A percentile compares a stretch with the other conserved stretches of the same genome.
These are phyloP conservation scores for Ptilodon capucinus DNA, from an alignment of 2,888 invertebrate species.

Conservation along the genomic window DNA sequence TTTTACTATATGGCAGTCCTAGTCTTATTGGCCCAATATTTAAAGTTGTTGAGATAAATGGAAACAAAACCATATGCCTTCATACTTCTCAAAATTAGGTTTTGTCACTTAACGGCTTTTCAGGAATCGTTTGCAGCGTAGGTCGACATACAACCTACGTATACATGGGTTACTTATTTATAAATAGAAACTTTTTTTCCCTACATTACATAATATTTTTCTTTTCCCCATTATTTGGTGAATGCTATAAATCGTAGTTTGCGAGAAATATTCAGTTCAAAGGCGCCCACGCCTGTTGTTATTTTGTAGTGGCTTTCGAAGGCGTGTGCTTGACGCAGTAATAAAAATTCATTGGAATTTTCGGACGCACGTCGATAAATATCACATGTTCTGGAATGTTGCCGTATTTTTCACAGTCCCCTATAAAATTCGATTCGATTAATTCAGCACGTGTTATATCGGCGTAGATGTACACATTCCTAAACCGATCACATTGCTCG, in stretches of 20 bases:
- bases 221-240: neutral
- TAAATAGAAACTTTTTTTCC: neutral
- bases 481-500: neutral
- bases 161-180: neutral
- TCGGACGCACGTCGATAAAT: neutral
- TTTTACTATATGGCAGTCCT: too few species aligned
- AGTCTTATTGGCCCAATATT: too few species aligned
- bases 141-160: too few species aligned
- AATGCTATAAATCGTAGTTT: neutral
- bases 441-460: too few species aligned
- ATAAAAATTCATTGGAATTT: neutral
- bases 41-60: too few species aligned
- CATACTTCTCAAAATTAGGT: too few species aligned
- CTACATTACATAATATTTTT: neutral
- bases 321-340: neutral
- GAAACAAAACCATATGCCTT: too few species aligned
- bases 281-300: too few species aligned
- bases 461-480: neutral
- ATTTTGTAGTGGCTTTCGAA: neutral
- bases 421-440: too few species aligned
- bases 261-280: neutral
- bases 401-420: neutral
- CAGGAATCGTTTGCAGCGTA: too few species aligned
- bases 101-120: too few species aligned
- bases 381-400: neutral